These are phyloP conservation scores for Pseudoips prasinana DNA, from an alignment of 2,888 invertebrate species.

Conservation along the genomic window DNA sequence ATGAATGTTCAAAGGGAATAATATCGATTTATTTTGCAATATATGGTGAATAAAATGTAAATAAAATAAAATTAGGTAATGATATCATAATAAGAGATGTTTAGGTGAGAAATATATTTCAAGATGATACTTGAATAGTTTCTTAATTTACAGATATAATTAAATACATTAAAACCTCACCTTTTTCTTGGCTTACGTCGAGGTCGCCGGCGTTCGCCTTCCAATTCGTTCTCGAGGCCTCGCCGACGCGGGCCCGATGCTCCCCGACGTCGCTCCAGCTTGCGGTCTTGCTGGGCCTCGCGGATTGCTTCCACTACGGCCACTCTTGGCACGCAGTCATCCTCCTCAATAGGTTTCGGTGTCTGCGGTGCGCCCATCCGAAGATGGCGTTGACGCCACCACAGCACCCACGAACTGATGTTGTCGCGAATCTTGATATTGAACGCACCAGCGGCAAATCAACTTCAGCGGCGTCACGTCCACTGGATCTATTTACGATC, in stretches of 20 bases:
- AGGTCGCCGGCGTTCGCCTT: conserved; percentile 65
- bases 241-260: conserved; percentile 60
- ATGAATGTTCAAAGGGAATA: no score
- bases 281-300: conserved; percentile 52
- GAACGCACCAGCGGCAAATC: conserved; percentile 36
- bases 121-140: no score
- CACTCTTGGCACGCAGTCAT: conserved; percentile 65
- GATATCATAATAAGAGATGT: no score
- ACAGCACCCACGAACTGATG: conserved; percentile 76
- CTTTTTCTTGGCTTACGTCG: conserved; percentile 56
- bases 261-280: conserved; percentile 61
- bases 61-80: no score
- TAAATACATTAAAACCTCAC: conserved; percentile 39
- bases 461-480: conserved; percentile 38
- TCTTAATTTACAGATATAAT: no score
- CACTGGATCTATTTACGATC: conserved; percentile 36
- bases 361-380: conserved; percentile 79
- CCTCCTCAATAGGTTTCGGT: conserved; percentile 67
- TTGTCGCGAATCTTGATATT: conserved; percentile 74
- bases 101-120: no score
- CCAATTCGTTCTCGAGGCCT: conserved; percentile 61
- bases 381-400: conserved; percentile 78
- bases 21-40: no score
- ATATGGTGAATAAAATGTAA: no score
- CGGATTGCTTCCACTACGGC: conserved; percentile 56